phyloP scores from a whole-genome alignment of 2,113 vertebrate species.

The Podarcis muralis region DNA sequence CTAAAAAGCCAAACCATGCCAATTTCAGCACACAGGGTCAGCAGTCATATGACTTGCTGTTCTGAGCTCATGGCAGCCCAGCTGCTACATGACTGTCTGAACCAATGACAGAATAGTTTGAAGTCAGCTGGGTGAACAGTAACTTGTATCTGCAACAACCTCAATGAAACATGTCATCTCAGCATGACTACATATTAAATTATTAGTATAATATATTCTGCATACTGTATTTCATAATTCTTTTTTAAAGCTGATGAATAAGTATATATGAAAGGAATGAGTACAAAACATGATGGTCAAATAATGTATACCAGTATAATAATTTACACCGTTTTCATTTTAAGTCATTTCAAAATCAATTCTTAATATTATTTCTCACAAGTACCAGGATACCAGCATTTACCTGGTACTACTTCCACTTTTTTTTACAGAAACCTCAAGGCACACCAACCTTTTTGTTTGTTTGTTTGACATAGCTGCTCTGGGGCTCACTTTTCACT shows the following conservation, averaged over 20 bases:
- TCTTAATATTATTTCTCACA: not conserved
- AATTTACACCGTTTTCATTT: not conserved
- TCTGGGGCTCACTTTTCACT: conserved; percentile 14
- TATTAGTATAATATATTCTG: not conserved
- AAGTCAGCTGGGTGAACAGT: not conserved
- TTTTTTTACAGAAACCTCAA: not conserved
- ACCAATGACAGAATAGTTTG: not conserved
- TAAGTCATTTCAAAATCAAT: not conserved
- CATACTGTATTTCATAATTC: not conserved
- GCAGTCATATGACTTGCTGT: not conserved
- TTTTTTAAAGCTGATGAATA: not conserved
- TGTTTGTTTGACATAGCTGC: not conserved
- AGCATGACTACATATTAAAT: not conserved
- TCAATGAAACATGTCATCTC: not conserved
- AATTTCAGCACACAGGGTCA: not conserved
- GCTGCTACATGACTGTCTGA: not conserved
- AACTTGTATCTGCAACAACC: not conserved
- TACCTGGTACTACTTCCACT: not conserved
- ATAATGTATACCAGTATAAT: not conserved
- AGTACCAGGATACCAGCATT: conserved; percentile 3
- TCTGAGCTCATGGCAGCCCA: not conserved
- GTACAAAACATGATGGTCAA: not conserved
- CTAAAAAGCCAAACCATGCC: not conserved
- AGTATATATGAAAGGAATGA: not conserved
- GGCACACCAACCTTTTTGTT: not conserved